phyloP scores from a whole-genome alignment of 2,797 vertebrate species.

The Lithobates pipiens region DNA sequence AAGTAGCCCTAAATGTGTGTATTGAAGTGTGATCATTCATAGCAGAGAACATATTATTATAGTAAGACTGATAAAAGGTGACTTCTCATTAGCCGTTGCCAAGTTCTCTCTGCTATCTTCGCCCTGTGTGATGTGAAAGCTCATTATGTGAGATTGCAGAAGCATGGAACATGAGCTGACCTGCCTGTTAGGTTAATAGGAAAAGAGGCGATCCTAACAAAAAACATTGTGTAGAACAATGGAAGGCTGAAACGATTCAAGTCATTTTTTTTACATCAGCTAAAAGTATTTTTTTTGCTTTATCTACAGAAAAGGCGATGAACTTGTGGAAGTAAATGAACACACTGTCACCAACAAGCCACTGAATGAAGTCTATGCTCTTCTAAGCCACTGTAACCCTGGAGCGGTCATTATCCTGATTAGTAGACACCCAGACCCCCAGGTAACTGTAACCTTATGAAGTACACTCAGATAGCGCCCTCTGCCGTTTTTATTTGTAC shows the following conservation, averaged over 20 bases:
- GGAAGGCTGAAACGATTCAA: not conserved
- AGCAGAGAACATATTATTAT: no score
- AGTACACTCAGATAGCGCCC: no score
- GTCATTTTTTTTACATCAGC: not conserved
- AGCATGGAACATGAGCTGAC: no score
- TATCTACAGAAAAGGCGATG: slow-evolving; percentile 78
- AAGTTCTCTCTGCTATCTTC: not conserved
- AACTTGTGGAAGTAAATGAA: slow-evolving; percentile 90
- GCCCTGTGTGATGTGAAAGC: not conserved
- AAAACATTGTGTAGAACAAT: not conserved
- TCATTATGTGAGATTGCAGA: not conserved
- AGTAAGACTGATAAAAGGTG: no score
- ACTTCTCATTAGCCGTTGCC: no score
- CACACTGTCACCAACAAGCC: slow-evolving; percentile 86
- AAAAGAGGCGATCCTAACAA: not conserved
- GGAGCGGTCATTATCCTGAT: slow-evolving; percentile 88
- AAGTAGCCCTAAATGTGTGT: no score
- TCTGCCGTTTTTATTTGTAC: no score
- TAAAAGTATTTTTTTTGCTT: not conserved
- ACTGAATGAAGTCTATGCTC: slow-evolving; percentile 87
- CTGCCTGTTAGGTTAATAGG: no score
- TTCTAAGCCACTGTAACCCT: slow-evolving; percentile 87
- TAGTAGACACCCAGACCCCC: slow-evolving; percentile 91
- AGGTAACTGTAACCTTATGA: slow-evolving; percentile 75
- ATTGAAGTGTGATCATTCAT: no score